A percentile compares a stretch with the other conserved stretches of the same genome.
These are phyloP conservation scores for Calonectris borealis DNA, from an alignment of 2,113 vertebrate species.

Conservation along the genomic window DNA sequence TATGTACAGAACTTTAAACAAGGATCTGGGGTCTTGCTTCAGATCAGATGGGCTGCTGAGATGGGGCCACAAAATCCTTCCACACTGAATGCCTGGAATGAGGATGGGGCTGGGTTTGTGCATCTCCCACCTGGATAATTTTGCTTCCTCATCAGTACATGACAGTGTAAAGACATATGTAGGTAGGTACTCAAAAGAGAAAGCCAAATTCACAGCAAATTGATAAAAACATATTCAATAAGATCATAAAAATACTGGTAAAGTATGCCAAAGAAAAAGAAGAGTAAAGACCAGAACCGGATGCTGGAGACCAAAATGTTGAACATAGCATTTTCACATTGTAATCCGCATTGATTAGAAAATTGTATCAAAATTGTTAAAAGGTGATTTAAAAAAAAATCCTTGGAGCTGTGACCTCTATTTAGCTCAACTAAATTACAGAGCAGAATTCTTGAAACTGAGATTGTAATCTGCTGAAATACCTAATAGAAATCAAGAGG, in stretches of 20 bases:
- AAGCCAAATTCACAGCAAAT: neutral
- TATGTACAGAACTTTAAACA: neutral
- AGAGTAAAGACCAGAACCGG: neutral
- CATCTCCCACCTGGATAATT: neutral
- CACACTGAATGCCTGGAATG: neutral
- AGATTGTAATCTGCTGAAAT: neutral
- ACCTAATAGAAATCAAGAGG: neutral
- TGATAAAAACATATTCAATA: neutral
- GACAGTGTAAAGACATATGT: neutral
- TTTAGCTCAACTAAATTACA: neutral
- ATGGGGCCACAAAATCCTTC: neutral
- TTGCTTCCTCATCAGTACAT: neutral
- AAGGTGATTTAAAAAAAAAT: neutral
- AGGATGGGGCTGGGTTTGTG: neutral
- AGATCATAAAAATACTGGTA: neutral
- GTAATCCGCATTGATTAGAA: neutral
- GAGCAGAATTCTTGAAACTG: neutral
- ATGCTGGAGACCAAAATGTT: neutral
- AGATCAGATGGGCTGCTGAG: neutral
- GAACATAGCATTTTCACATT: neutral
- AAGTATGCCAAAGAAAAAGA: neutral
- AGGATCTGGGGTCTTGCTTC: neutral
- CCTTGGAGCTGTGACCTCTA: neutral
- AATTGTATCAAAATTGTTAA: neutral
- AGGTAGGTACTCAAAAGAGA: neutral